Base-by-base conservation (phyloP, 2,113 vertebrate species). In the Erythrocebus patas region DNA sequence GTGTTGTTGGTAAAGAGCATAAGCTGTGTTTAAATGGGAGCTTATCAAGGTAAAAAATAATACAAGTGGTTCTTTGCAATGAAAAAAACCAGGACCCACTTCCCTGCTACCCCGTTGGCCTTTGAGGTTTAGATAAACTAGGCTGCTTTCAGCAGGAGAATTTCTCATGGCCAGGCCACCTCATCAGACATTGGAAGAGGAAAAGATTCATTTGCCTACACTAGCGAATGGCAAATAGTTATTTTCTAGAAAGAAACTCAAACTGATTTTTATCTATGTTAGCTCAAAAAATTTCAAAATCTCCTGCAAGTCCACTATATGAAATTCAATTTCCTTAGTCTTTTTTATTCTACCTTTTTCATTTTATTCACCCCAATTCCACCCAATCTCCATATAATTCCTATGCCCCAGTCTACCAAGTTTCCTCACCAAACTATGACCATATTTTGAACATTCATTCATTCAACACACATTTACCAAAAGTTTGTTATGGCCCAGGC, bases 201-300 rank as follows among this genome's bases (percentile, higher is more conserved):
- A 32, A 48, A 4, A 22, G 35, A 50, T 55, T 90, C 55, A 75
- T n/a, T 50, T 75, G 27, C 35, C 40, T 52, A 1, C 23, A 32
- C 32, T 75, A 92, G 66, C 50, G 30, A 95, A 59, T 30, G 1
- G 55, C 11, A 94, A 68, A 61, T 20, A n/a, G 40, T 64, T 80
- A 22, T 50, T 81, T 61, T 75, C 72, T 89, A 50, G 43, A 82
- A 98, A 96, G 35, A 38, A 76, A 91, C 2, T 89, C 89, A 57
- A 72, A 79, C 43, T 75, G n/a, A 57, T 43, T 93, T 80, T 93
- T 80, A 85, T 22, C 40, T 68, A 35, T 32, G 66, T 70, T 1
- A 38, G 38, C 32, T 89, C 23, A n/a, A 92, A 96, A 78, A 59
- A 18, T 52, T 75, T 83, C 11, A 52, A 91, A 89, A 64, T 59